Conservation (phyloP, 2,113 vertebrate genomes). For the Dendrocopos noguchii region DNA sequence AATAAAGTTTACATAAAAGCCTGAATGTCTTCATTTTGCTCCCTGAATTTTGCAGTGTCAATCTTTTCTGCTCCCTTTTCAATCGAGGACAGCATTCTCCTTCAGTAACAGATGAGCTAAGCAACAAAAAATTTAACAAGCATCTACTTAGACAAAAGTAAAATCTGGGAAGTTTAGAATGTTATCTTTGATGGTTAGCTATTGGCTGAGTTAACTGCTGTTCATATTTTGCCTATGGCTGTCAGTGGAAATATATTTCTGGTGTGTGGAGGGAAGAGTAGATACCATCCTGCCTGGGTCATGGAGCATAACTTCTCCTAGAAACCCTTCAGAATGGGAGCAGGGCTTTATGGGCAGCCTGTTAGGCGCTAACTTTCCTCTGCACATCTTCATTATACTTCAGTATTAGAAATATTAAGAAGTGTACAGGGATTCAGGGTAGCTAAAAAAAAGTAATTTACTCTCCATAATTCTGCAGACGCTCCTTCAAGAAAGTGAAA, state of each 20-base stretch:
- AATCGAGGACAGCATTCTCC: background rate
- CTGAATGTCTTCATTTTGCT: background rate
- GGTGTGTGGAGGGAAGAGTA: background rate
- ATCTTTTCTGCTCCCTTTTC: background rate
- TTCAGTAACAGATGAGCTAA: background rate
- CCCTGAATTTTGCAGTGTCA: background rate
- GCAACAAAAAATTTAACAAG: background rate
- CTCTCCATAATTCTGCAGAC: background rate
- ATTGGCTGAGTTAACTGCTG: background rate
- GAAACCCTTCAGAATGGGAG: background rate
- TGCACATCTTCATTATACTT: background rate
- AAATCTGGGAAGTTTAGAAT: background rate
- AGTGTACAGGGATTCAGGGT: background rate
- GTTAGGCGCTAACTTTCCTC: background rate
- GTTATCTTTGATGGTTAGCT: background rate
- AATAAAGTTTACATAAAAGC: background rate
- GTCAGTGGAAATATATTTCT: background rate
- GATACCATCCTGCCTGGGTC: background rate
- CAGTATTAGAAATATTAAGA: background rate
- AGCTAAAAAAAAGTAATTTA: background rate
- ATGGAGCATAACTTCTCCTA: background rate
- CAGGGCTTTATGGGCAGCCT: background rate
- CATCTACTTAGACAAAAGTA: background rate
- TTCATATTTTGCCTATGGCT: background rate
- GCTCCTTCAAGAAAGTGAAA: background rate